phyloP scores from a whole-genome alignment of 2,888 invertebrate genomes.

The Acronicta leporina region DNA sequence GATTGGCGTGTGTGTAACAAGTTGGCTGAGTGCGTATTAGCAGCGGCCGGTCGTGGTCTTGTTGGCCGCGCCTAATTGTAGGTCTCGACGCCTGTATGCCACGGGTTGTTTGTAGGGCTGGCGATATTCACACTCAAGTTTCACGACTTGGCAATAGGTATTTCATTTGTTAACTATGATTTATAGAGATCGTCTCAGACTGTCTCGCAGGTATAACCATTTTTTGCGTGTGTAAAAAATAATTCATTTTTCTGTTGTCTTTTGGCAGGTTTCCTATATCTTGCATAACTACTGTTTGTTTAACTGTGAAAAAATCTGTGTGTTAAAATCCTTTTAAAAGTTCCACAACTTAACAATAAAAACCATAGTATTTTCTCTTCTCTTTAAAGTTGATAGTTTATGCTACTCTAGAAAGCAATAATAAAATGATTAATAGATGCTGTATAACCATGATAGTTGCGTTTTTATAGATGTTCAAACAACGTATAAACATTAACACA shows the following conservation, averaged over 20 bases:
- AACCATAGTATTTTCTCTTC: neutral
- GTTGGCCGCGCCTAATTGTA: constrained; percentile 85
- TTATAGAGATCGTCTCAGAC: neutral
- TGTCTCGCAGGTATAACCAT: neutral
- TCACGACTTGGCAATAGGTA: neutral
- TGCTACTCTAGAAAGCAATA: constrained; percentile 24
- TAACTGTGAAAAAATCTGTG: no score
- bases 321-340: no score
- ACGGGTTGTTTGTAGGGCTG: constrained; percentile 75
- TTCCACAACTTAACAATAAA: no score
- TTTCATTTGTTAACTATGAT: constrained; percentile 7
- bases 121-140: constrained; percentile 8
- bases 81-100: constrained; percentile 85
- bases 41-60: constrained; percentile 72
- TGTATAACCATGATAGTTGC: constrained; percentile 41
- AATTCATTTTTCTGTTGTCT: neutral
- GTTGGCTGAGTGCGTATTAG: constrained; percentile 84
- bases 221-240: neutral
- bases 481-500: constrained; percentile 53
- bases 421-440: constrained; percentile 41
- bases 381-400: neutral
- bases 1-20: constrained; percentile 73
- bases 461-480: constrained; percentile 47
- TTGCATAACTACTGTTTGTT: no score
- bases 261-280: no score